A percentile compares a stretch with the other conserved stretches of the same genome.
Conservation (phyloP, 2,888 invertebrate genomes). For the Drosophila greeni region DNA sequence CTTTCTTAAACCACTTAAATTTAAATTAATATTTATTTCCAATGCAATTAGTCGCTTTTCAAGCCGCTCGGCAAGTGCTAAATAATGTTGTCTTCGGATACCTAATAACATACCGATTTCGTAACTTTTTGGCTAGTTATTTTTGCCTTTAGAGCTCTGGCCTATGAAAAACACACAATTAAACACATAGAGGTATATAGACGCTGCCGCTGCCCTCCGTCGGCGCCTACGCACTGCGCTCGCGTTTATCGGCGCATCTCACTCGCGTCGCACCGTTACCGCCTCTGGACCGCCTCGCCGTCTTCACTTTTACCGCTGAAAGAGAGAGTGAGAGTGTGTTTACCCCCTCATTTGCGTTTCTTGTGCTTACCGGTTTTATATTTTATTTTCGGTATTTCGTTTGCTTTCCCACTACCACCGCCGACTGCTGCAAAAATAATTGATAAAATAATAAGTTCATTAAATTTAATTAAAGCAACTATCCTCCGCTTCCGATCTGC, state of each 20-base stretch:
- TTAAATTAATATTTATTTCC: background rate
- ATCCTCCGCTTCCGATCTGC: slow-evolving; percentile 62
- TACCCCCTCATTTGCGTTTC: slow-evolving; percentile 68
- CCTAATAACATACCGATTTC: background rate
- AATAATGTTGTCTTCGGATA: background rate
- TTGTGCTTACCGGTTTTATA: slow-evolving; percentile 64
- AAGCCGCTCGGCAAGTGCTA: background rate
- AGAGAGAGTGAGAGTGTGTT: slow-evolving; percentile 76
- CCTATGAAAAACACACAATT: slow-evolving; percentile 4
- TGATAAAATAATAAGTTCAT: slow-evolving; percentile 58
- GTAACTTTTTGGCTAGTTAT: background rate
- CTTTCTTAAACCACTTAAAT: background rate
- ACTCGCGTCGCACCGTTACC: slow-evolving; percentile 34
- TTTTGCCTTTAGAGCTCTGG: background rate
- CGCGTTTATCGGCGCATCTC: slow-evolving; percentile 44
- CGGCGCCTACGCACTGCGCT: slow-evolving; percentile 31
- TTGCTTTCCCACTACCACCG: slow-evolving; percentile 32
- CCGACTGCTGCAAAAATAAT: slow-evolving; percentile 20
- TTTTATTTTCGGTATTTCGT: slow-evolving; percentile 28
- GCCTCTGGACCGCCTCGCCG: slow-evolving; percentile 17
- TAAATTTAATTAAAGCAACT: slow-evolving; percentile 67
- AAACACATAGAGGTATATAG: background rate
- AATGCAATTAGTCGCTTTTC: background rate
- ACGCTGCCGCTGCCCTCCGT: slow-evolving; percentile 18
- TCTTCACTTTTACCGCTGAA: slow-evolving; percentile 72